Percentiles rank a stretch among this genome's conserved stretches.
Conservation (phyloP, 2,888 invertebrate genomes). For the Hermaeophaga mercurialis region DNA sequence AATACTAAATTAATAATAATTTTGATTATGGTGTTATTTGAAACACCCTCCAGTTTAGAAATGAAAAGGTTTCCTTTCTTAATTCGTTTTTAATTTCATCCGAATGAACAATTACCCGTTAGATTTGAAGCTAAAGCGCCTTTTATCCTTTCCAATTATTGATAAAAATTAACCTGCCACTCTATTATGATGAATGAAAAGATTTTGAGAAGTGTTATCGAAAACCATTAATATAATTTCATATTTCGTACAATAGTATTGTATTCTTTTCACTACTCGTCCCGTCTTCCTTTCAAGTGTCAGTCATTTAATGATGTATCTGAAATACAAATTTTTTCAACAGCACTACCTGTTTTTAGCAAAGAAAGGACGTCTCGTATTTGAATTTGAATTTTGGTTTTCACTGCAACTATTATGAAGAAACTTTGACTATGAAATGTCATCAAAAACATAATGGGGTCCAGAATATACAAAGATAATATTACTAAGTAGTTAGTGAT, state of each 20-base stretch:
- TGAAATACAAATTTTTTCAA: conserved; percentile 32
- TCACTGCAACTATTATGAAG: too few relatives aligned
- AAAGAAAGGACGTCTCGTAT: conserved; percentile 27
- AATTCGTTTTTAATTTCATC: conserved; percentile 6
- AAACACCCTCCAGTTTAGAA: too few relatives aligned
- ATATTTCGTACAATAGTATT: conserved; percentile 39
- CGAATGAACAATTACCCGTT: conserved; percentile 1
- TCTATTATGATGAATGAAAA: conserved; percentile 26
- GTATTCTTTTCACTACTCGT: conserved; percentile 35
- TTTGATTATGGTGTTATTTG: too few relatives aligned
- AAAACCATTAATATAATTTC: conserved; percentile 42
- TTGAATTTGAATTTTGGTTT: conserved; percentile 28
- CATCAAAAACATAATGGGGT: too few relatives aligned
- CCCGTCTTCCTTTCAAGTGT: conserved; percentile 40
- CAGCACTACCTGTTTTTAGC: conserved; percentile 39
- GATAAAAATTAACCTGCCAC: conserved; percentile 31
- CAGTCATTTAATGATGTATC: conserved; percentile 38
- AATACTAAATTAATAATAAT: too few relatives aligned
- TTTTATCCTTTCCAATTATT: conserved; percentile 22
- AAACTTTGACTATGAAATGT: too few relatives aligned
- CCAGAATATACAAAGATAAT: too few relatives aligned
- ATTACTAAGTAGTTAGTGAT: too few relatives aligned
- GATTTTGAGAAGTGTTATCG: conserved; percentile 35
- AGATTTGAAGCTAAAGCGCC: not conserved
- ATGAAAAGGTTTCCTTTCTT: too few relatives aligned